Evolutionary conservation across 1,140 invertebrate genomes (phyloP), one percentile per base, ranked within the genome.

Genomic region (Neomicropteryx cornuta): DNA sequence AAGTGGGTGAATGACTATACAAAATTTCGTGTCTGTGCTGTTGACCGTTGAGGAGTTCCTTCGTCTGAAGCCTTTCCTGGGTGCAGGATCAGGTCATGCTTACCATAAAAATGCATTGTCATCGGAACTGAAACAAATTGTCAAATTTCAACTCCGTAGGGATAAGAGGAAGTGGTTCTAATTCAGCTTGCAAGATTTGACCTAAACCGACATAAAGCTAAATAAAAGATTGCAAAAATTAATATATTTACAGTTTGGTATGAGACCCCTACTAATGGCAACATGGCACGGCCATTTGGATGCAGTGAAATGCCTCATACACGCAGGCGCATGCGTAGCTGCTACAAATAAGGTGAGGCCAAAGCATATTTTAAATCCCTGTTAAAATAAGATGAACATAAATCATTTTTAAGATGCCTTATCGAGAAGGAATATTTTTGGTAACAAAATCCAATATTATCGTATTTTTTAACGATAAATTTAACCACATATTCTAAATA

Each of bases 221-320:
- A n/a, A n/a, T n/a, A n/a, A n/a, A n/a, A n/a, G n/a, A n/a, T n/a
- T n/a, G n/a, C n/a, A n/a, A n/a, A n/a, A n/a, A 31, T 39, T 40
- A 44, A 36, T 55, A 50, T 44, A 47, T 41, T 63, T 68, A 33
- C 64, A 88, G 83, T 86, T 82, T 53, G 84, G 83, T 28, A 87
- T 87, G 83, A 67, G 80, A 30, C 80, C 84, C 1, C 59, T 87
- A 11, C 66, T 86, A 39, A 87, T 87, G 82, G 80, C 83, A 6
- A 81, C 83, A 1, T 85, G 80, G 77, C 82, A 85, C 53, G 85
- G 84, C 4, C 83, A 87, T 48, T 66, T 75, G 8, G 74, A 79
- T 18, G 79, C 81, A 4, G 76, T 87, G 8, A 74, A 79, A 56
- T 64, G 79, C 42, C 68, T 89, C 22, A 77, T 87, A 33, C 76